Base-by-base conservation (phyloP, 2,113 vertebrate genomes). In the Cichladusa arquata region DNA sequence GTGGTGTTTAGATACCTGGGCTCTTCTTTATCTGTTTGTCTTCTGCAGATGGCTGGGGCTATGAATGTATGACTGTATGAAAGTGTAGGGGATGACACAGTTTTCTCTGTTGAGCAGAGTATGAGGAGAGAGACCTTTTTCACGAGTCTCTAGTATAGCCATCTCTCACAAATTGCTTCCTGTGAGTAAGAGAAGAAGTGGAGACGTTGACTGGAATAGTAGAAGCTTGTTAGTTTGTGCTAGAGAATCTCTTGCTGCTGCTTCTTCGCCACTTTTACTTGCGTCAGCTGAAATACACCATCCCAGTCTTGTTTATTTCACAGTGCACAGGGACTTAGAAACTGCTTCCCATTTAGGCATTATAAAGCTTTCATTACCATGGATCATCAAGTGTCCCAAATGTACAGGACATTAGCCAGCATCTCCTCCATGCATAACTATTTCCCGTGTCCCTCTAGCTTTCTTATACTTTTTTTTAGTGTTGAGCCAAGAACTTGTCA, bases 1-100 rank as follows among this genome's bases (percentile, higher is more conserved):
- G 47, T 44, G 14, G 1, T 58, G 5, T 60, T 6, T 1, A 29
- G 38, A 42, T 14, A 22, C 4, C 3, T 33, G 17, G 14, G 6
- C 16, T 69, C 25, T 42, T 51, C 47, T 56, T 34, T n/a, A 6
- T 73, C 40, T 42, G 3, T 25, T 36, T 86, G 19, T 40, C 18
- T 67, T 62, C 70, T 60, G 34, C 51, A 79, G 40, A 40, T 79
- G 25, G 2, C 2, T 82, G 29, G 18, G 20, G 6, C 33, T 47
- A 5, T 66, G 45, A 28, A 28, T 38, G 38, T 56, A 62, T 24
- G 36, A 51, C 15, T n/a, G 24, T 15, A 33, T 3, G 5, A 64
- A 53, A 48, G 5, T 19, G 6, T 22, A 56, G 33, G 18, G 50
- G 23, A 48, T 66, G 11, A 57, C 18, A 22, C 3, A 26, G 1